phyloP scores from a whole-genome alignment of 2,888 invertebrate genomes.

The Pseudanteris insignis region DNA sequence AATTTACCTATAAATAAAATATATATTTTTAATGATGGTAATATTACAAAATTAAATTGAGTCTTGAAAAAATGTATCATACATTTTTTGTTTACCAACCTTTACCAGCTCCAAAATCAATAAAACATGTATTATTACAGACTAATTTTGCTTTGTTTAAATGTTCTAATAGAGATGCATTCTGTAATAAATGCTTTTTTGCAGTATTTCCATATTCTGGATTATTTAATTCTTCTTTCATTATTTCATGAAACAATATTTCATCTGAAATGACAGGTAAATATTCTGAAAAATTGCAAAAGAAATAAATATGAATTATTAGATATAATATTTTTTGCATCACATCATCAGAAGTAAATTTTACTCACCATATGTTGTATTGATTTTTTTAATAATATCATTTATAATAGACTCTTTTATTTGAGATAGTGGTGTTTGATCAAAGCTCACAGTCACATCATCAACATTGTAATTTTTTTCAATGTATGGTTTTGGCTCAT shows the following conservation, averaged over 20 bases:
- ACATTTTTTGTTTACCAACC: conserved; percentile 72
- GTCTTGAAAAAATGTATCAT: too few species aligned
- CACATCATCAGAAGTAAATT: too few species aligned
- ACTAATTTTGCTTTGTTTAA: conserved; percentile 73
- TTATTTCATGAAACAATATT: conserved; percentile 64
- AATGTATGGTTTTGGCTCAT: conserved; percentile 69
- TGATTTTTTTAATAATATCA: conserved; percentile 55
- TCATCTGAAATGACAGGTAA: conserved; percentile 64
- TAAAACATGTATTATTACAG: conserved; percentile 74
- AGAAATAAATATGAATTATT: too few species aligned
- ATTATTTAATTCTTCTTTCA: conserved; percentile 68
- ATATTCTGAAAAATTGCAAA: conserved; percentile 52
- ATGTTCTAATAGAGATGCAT: conserved; percentile 79
- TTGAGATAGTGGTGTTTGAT: conserved; percentile 52
- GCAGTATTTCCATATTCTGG: conserved; percentile 72
- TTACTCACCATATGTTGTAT: conserved; percentile 55
- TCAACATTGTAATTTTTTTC: conserved; percentile 68
- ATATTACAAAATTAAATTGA: too few species aligned
- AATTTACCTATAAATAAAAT: conserved; percentile 80
- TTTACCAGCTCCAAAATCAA: conserved; percentile 93
- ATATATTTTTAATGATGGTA: conserved; percentile 8
- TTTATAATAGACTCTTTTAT: conserved; percentile 51
- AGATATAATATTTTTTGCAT: too few species aligned
- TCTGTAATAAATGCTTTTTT: conserved; percentile 81
- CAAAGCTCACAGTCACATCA: conserved; percentile 46